Conservation (phyloP, 2,797 vertebrate genomes). For the Manis crassicaudata region DNA sequence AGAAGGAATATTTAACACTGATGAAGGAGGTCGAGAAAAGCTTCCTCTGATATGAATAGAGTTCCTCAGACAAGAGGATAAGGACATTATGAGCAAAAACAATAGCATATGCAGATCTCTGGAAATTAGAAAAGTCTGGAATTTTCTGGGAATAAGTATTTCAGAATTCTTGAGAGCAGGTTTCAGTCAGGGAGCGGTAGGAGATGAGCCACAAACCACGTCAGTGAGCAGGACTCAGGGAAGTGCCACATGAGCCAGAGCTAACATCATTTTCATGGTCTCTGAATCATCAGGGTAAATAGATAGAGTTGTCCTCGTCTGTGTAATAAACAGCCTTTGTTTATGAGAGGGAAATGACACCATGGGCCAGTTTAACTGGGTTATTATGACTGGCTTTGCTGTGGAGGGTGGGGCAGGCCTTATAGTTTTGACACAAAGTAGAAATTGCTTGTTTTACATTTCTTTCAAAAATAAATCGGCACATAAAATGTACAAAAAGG, state of each 20-base stretch:
- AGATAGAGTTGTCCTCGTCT: background rate
- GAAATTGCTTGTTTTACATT: background rate
- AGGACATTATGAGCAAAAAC: background rate
- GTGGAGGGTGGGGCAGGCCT: background rate
- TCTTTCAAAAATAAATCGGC: background rate
- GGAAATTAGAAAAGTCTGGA: background rate
- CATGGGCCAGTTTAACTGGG: background rate
- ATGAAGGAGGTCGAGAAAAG: background rate
- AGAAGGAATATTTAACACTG: background rate
- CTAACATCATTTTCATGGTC: background rate
- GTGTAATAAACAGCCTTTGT: conserved; percentile 37
- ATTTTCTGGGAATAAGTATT: background rate
- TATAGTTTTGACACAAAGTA: background rate
- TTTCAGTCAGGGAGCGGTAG: background rate
- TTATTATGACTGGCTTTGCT: background rate
- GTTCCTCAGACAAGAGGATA: background rate
- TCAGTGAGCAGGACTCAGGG: background rate
- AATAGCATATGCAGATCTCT: background rate
- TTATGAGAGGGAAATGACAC: background rate
- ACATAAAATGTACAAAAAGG: background rate
- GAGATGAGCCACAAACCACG: background rate
- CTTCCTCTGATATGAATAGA: background rate
- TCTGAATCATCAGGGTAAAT: conserved; percentile 44
- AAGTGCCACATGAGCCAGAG: background rate
- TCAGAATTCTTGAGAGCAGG: conserved; percentile 3